Base-by-base conservation (phyloP, 1,140 invertebrate genomes). In the Halotydeus destructor region DNA sequence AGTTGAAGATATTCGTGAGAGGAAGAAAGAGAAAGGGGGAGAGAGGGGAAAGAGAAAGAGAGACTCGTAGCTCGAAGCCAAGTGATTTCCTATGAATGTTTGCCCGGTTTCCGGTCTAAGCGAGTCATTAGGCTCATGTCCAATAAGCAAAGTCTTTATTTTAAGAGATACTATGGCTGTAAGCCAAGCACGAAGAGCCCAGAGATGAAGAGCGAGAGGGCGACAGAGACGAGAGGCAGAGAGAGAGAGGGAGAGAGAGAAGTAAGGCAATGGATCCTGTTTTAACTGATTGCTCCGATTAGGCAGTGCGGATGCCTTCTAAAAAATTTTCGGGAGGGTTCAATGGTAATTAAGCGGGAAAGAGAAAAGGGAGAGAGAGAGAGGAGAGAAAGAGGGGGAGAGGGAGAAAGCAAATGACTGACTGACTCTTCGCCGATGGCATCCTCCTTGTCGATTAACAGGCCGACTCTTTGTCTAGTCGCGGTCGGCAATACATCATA, bases 221-320 rank as follows among this genome's bases (percentile, higher is more conserved):
- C 5, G 21, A 16, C 28, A 34, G 5, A 6, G 14, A n/a, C 22
- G 5, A 19, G 14, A 34, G n/a, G 8, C 14, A 11, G 28, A 30
- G 28, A 11, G 28, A 9, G n/a, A 30, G n/a, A n/a, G n/a, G n/a
- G n/a, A n/a, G n/a, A 30, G 9, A 34, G 5, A 34, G 5, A 5
- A 14, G 21, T n/a, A n/a, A 34, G 6, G 14, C 14, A 16, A 16
- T 30, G 28, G 9, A 9, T 30, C 9, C 9, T n/a, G 9, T 30
- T 34, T 14, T 19, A 34, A 34, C 33, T 34, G 33, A 34, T 34
- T 34, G 33, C 22, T 34, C 5, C 33, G 33, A 34, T 34, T 34
- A 34, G 5, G 33, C 14, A 9, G 33, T 5, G n/a, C 14, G n/a
- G 14, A 34, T 19, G 8, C 14, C 22, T 14, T 6, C 22, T 34